Conservation (phyloP, 1,140 invertebrate species). For the Anastrepha ludens region DNA sequence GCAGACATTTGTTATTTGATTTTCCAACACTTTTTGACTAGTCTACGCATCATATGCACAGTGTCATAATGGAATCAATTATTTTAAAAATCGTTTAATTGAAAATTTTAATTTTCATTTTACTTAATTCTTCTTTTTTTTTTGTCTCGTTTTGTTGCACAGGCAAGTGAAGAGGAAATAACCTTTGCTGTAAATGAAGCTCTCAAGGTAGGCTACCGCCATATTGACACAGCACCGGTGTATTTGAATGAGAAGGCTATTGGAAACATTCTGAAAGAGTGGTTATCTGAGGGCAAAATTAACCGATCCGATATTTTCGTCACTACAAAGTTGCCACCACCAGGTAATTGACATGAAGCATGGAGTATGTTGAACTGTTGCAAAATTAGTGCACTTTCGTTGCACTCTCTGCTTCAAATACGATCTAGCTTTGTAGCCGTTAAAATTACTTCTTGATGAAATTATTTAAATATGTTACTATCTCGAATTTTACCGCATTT, state of each 20-base stretch:
- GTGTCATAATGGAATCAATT: too few species aligned
- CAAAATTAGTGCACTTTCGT: too few species aligned
- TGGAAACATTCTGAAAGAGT: constrained; percentile 84
- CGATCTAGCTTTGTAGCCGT: too few species aligned
- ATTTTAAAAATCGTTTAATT: too few species aligned
- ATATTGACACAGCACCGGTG: constrained; percentile 88
- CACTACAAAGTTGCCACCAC: constrained; percentile 84
- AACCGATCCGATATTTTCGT: constrained; percentile 87
- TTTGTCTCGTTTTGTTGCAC: constrained; percentile 55
- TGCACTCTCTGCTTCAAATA: too few species aligned
- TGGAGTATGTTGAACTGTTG: neutral
- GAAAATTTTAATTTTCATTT: too few species aligned
- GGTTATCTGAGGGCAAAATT: constrained; percentile 82
- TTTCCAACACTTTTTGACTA: too few species aligned
- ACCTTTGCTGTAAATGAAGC: constrained; percentile 81
- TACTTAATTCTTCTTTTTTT: neutral
- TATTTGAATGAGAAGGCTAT: constrained; percentile 89
- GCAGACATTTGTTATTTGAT: too few species aligned
- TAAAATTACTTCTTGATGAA: too few species aligned
- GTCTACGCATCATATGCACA: too few species aligned
- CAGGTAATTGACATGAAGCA: constrained; percentile 61
- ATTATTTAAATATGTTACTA: too few species aligned
- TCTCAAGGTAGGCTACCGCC: constrained; percentile 78
- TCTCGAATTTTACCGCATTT: too few species aligned
- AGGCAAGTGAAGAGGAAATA: constrained; percentile 83